These are phyloP conservation scores for Boleophthalmus pectinirostris DNA, from an alignment of 2,113 vertebrate genomes.

Conservation along the genomic window DNA sequence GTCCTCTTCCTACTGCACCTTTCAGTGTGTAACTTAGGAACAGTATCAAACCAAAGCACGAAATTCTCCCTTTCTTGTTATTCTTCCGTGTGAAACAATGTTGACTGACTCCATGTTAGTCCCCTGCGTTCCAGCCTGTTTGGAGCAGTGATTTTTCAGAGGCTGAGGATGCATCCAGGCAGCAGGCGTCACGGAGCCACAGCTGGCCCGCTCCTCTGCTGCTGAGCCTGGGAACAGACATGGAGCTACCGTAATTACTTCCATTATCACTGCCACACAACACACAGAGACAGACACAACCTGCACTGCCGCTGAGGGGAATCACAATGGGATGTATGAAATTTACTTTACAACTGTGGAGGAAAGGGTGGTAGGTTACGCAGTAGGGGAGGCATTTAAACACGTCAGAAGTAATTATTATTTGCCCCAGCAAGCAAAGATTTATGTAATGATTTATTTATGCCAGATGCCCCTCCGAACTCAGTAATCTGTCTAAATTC, in stretches of 20 bases:
- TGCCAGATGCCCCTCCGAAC: too few species aligned
- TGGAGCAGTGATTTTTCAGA: constrained; percentile 31
- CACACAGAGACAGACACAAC: constrained; percentile 34
- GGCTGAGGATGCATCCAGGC: constrained; percentile 36
- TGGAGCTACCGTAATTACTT: constrained; percentile 67
- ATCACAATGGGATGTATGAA: constrained; percentile 35
- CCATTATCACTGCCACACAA: constrained; percentile 65
- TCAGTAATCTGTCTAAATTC: too few species aligned
- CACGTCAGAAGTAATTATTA: not conserved
- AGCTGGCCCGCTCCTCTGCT: constrained; percentile 29
- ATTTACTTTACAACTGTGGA: constrained; percentile 37
- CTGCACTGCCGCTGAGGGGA: constrained; percentile 33
- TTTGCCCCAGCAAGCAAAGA: too few species aligned
- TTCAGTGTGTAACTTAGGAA: constrained; percentile 24
- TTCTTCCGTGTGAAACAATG: constrained; percentile 21
- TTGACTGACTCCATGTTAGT: constrained; percentile 25
- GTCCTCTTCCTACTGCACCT: not conserved
- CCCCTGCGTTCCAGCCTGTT: constrained; percentile 15
- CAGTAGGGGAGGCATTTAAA: not conserved
- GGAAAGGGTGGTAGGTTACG: constrained; percentile 8
- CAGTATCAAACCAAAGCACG: constrained; percentile 24
- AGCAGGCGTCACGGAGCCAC: constrained; percentile 28
- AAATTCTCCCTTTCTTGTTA: constrained; percentile 23
- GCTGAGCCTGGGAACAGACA: constrained; percentile 57
- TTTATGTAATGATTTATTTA: too few species aligned